Conservation (phyloP, 2,797 vertebrate species). For the Hirundo rustica region DNA sequence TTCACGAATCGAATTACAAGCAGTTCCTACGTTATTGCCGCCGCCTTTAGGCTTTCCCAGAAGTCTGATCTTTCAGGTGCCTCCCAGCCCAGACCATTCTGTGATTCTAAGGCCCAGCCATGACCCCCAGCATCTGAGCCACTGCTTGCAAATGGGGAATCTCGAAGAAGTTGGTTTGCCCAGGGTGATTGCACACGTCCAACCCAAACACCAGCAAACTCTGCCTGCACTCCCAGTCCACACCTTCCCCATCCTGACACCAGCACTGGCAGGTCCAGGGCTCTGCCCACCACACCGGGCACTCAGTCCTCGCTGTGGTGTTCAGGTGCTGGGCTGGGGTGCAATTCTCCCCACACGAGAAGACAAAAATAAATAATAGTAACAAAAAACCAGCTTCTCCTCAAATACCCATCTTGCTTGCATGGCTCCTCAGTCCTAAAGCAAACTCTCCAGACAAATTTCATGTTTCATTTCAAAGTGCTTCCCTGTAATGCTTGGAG, state of each 20-base stretch:
- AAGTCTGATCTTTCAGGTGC: neutral
- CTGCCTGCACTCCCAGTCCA: rapidly evolving
- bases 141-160: neutral
- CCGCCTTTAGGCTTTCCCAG: neutral
- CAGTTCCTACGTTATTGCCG: rapidly evolving
- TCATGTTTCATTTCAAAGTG: neutral
- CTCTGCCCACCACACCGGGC: neutral
- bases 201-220: rapidly evolving
- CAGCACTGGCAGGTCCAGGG: neutral
- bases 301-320: neutral
- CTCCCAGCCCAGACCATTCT: neutral
- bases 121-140: rapidly evolving
- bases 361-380: neutral
- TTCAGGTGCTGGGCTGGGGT: neutral
- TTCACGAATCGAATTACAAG: rapidly evolving
- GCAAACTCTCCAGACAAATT: neutral
- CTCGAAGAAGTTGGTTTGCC: rapidly evolving
- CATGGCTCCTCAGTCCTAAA: neutral
- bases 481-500: neutral
- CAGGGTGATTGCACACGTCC: rapidly evolving
- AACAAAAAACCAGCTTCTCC: rapidly evolving
- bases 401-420: neutral
- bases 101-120: neutral
- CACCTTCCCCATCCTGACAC: neutral
- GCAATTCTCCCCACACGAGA: rapidly evolving